Evolutionary conservation across 92 coral and sea anemone genomes (phyloP).

Genomic region (Parazoanthus darwini): DNA sequence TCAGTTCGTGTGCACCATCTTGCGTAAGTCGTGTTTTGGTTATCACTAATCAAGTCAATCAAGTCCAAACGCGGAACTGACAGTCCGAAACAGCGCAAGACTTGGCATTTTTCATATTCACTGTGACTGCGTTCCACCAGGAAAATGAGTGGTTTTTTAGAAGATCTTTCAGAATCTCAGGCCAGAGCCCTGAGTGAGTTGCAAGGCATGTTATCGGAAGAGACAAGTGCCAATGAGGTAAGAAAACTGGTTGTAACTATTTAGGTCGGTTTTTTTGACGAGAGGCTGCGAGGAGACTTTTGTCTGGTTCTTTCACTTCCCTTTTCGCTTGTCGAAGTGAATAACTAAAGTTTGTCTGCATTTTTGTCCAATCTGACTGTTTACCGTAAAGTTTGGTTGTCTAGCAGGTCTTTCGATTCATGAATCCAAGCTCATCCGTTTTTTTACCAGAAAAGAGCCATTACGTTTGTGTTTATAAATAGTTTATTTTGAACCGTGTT

Average conservation of each 20-base stretch:
- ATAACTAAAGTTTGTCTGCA: neutral
- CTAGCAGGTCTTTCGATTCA: neutral
- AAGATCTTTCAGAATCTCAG: constrained; percentile 70
- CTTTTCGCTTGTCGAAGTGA: neutral
- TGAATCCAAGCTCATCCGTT: neutral
- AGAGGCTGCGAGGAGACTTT: neutral
- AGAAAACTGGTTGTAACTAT: constrained; percentile 5
- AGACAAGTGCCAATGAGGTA: constrained; percentile 83
- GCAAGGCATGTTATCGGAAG: constrained; percentile 68
- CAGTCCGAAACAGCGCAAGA: neutral
- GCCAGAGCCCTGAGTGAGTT: constrained; percentile 69
- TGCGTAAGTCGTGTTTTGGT: neutral
- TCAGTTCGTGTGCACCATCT: neutral
- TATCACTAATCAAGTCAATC: no score
- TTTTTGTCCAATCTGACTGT: neutral
- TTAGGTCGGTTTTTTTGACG: neutral
- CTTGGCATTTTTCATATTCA: neutral
- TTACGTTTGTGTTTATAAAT: constrained; percentile 38
- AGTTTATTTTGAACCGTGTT: constrained; percentile 19
- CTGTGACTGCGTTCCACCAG: neutral
- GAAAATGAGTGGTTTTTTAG: constrained; percentile 68
- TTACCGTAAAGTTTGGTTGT: neutral
- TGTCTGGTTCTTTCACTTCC: neutral
- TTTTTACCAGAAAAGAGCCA: neutral
- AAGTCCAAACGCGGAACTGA: constrained; percentile 1